phyloP scores from a whole-genome alignment of 2,797 vertebrate species.

The Myoxocephalus aenaeus region DNA sequence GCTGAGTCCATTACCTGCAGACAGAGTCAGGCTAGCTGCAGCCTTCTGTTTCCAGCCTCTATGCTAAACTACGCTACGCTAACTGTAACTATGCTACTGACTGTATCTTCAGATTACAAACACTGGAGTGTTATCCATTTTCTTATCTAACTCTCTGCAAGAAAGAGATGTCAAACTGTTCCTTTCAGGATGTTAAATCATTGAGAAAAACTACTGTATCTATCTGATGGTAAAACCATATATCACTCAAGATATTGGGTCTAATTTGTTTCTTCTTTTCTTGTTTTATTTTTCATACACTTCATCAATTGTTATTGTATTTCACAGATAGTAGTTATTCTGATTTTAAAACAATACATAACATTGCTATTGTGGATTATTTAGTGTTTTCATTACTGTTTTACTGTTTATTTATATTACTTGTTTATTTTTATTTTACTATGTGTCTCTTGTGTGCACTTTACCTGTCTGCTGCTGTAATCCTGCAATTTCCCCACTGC shows the following conservation, averaged over 20 bases:
- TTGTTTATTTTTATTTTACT: too few species aligned
- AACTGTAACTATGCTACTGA: too few species aligned
- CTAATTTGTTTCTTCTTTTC: not conserved
- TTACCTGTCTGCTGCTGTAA: too few species aligned
- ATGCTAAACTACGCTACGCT: too few species aligned
- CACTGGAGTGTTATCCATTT: not conserved
- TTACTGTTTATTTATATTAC: too few species aligned
- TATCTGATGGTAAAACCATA: not conserved
- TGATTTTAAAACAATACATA: not conserved
- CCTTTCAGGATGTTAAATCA: too few species aligned
- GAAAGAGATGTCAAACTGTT: not conserved
- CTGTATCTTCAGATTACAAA: not conserved
- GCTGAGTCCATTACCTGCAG: too few species aligned
- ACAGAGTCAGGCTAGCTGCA: too few species aligned
- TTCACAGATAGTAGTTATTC: not conserved
- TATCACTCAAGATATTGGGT: not conserved
- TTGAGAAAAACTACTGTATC: not conserved
- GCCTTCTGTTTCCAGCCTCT: too few species aligned
- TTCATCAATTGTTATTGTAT: not conserved
- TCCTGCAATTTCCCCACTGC: too few species aligned
- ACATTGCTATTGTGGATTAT: not conserved
- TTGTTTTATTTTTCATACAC: not conserved
- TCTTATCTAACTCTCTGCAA: not conserved
- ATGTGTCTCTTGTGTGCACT: too few species aligned
- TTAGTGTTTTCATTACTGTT: too few species aligned